Base-by-base conservation (phyloP, 2,888 invertebrate genomes). In the Leptogaster cylindrica region DNA sequence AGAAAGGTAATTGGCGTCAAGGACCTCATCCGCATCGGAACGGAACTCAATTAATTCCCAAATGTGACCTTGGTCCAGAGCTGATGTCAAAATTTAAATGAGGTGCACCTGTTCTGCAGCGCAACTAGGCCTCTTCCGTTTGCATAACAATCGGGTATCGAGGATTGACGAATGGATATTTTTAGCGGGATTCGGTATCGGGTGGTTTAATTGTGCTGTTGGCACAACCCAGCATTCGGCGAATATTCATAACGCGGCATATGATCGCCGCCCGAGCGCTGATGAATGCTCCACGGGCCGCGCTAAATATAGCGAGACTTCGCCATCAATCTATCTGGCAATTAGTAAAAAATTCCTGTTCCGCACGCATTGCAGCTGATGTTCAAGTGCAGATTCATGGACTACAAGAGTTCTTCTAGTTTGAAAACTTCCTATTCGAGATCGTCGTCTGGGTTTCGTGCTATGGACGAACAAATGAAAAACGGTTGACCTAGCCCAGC, bases 401-500 rank as follows among this genome's bases (percentile, higher is more conserved):
- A 48, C 27, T n/a, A 16, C 6, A 25, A n/a, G n/a, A n/a, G n/a
- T n/a, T n/a, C n/a, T n/a, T n/a, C n/a, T n/a, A n/a, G n/a, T n/a
- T n/a, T n/a, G n/a, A n/a, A n/a, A n/a, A n/a, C n/a, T n/a, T n/a
- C n/a, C n/a, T n/a, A n/a, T n/a, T n/a, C n/a, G n/a, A n/a, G n/a
- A n/a, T n/a, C n/a, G n/a, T n/a, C n/a, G n/a, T n/a, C n/a, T n/a
- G n/a, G n/a, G n/a, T n/a, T n/a, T n/a, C n/a, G n/a, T n/a, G n/a
- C n/a, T n/a, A n/a, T n/a, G n/a, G n/a, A n/a, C n/a, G n/a, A n/a
- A n/a, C n/a, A 50, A 39, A 39, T 58, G 12, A 58, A 61, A 58
- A 48, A 36, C 36, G 39, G 50, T 67, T 67, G 67, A 67, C 67
- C 67, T 51, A 67, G 61, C 51, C 61, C 39, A 58, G 23, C 28